Evolutionary conservation across 2,888 invertebrate genomes (phyloP), one percentile per base, ranked within the genome.

Genomic region (Allophyes oxyacanthae): DNA sequence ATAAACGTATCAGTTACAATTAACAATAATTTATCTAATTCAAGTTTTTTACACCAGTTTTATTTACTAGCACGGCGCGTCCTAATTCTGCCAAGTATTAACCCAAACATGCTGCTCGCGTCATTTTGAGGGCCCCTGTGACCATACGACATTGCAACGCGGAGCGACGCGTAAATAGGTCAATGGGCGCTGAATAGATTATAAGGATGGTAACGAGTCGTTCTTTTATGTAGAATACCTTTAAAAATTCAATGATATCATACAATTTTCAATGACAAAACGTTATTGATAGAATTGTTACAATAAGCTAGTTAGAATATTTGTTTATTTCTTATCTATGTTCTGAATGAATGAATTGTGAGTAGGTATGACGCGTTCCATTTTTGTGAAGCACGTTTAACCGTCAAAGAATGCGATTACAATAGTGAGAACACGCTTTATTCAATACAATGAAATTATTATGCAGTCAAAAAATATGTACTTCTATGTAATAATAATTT

Each of bases 131-230:
- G 70, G 68, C 69, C 64, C 75, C 75, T 63, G 65, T 54, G 71
- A 71, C 66, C 76, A 73, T 60, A 72, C 70, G 75, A 68, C 67
- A 67, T 57, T 75, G 75, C 79, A 77, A 51, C 71, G 72, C 58
- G 56, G 68, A 58, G 68, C 74, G 57, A 42, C 52, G 53, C 60
- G 72, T 73, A 82, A 73, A 77, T 82, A 75, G 82, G 82, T 73
- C 82, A 79, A 28, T 57, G 51, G 44, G 53, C 56, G 76, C 53
- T 73, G 77, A 77, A 78, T 78, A 78, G 73, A 68, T 77, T 75
- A 78, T 74, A 67, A 78, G 64, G 61, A 78, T 78, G 69, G 74
- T 59, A 52, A 60, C 65, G 55, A 74, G 49, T 55, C 42, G 60
- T 61, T 69, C 68, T 69, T 54, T 72, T 66, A 69, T 63, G 40